Base-by-base conservation (phyloP, 1,140 invertebrate genomes). In the Bombus sibiricus region DNA sequence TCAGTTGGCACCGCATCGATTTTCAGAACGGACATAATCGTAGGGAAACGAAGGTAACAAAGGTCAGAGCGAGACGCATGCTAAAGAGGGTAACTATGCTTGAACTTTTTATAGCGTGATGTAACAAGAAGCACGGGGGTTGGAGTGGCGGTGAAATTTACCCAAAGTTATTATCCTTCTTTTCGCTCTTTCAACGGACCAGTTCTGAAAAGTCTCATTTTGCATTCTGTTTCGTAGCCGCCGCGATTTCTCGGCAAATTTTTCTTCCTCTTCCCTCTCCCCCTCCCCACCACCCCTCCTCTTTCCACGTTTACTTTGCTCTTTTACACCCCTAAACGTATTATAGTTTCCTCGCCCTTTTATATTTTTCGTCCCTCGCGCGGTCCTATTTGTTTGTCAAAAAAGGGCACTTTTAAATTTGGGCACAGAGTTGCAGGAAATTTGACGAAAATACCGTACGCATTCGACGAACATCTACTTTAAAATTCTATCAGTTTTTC, bases 181-280 rank as follows among this genome's bases (percentile, higher is more conserved):
- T 80, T 53, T 32, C 59, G 13, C 13, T 39, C 25, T n/a, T 18
- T 39, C n/a, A n/a, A 12, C 57, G 37, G 10, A n/a, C 10, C 57
- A 25, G 59, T 37, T 64, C n/a, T 32, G 15, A 64, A 66, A 66
- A 28, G 39, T 78, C 59, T 78, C 76, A 34, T 78, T 41, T 43
- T 18, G 57, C n/a, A 66, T 78, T 39, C 76, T 64, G 59, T 78
- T 66, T 66, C 76, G n/a, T 66, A 32, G 28, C 59, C 28, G 18
- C 53, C 34, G 53, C 53, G 74, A 76, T 76, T 76, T 76, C 53
- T 59, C 59, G 34, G 32, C 34, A 39, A 76, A 76, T 76, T 57
- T 37, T n/a, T 39, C 9, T 39, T 10, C 8, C 39, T 5, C 4
- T 9, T 28, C 18, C 18, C 18, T 22, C 8, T 37, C 13, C 3